phyloP scores from a whole-genome alignment of 1,140 invertebrate genomes.

The Caenorhabditis briggsae region DNA sequence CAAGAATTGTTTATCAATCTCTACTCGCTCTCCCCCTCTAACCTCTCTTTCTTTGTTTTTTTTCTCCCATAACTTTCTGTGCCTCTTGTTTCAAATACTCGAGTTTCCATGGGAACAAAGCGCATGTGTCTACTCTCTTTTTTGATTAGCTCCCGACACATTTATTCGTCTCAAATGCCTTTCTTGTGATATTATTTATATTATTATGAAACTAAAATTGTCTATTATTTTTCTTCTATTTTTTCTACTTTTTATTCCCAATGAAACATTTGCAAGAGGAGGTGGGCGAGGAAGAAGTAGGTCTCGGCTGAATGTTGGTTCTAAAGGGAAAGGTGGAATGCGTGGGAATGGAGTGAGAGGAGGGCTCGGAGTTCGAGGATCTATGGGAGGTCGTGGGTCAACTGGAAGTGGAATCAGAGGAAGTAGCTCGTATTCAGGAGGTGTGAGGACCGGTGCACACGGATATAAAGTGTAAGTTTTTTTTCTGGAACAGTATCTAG shows the following conservation, averaged over 20 bases:
- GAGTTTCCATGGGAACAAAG: too few relatives aligned
- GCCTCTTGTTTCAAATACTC: too few relatives aligned
- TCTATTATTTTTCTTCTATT: not conserved
- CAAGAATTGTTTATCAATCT: too few relatives aligned
- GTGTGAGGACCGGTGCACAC: constrained; percentile 1
- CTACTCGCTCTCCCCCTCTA: too few relatives aligned
- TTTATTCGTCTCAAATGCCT: too few relatives aligned
- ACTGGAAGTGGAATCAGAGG: constrained; percentile 26
- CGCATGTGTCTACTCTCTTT: too few relatives aligned
- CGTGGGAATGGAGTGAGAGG: not conserved
- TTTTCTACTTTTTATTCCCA: not conserved
- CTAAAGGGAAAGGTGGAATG: not conserved
- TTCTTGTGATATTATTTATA: too few relatives aligned
- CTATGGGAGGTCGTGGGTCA: not conserved
- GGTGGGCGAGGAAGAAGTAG: constrained; percentile 14
- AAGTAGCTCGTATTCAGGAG: constrained; percentile 30
- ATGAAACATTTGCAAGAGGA: constrained; percentile 34
- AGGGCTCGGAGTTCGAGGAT: too few relatives aligned
- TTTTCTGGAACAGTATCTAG: too few relatives aligned
- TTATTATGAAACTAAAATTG: not conserved
- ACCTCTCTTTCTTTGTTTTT: too few relatives aligned
- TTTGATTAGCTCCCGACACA: too few relatives aligned
- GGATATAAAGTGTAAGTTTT: not conserved
- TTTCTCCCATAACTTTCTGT: too few relatives aligned
- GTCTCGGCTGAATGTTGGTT: not conserved